These are phyloP conservation scores for Camarhynchus parvulus DNA, from an alignment of 2,113 vertebrate genomes.

Conservation along the genomic window DNA sequence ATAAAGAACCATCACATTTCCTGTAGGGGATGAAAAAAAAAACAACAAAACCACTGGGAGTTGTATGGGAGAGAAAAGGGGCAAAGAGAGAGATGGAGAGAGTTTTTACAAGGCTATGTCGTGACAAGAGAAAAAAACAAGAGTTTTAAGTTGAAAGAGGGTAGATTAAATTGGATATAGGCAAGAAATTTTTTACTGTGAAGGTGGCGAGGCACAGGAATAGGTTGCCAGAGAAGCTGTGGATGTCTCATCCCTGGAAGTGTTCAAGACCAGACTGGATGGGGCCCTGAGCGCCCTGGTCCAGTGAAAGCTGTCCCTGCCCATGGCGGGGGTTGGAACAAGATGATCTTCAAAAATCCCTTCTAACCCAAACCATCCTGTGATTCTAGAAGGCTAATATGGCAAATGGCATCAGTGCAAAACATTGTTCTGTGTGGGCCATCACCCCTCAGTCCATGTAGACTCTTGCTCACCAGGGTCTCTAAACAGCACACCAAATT, in stretches of 20 bases:
- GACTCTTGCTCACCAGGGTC: background rate
- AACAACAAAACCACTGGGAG: background rate
- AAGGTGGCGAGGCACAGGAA: background rate
- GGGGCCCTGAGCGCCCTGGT: background rate
- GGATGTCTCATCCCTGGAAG: rapidly evolving
- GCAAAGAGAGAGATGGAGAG: background rate
- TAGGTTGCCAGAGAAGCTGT: background rate
- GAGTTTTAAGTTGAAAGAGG: background rate
- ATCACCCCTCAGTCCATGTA: background rate
- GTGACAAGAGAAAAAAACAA: background rate
- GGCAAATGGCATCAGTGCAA: background rate
- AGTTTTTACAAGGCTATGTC: background rate
- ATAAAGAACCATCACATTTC: background rate
- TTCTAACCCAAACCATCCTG: background rate
- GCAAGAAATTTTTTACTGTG: background rate
- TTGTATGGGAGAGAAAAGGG: background rate
- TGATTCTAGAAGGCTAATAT: background rate
- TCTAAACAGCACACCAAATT: background rate
- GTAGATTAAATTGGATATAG: background rate
- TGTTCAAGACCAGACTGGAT: background rate
- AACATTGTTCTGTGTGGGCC: background rate
- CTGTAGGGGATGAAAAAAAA: background rate
- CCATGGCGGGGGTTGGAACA: background rate
- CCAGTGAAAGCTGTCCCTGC: background rate
- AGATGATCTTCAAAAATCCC: background rate